Evolutionary conservation across 92 coral and sea anemone genomes (phyloP).

Genomic region (Umimayanthus kanabou): DNA sequence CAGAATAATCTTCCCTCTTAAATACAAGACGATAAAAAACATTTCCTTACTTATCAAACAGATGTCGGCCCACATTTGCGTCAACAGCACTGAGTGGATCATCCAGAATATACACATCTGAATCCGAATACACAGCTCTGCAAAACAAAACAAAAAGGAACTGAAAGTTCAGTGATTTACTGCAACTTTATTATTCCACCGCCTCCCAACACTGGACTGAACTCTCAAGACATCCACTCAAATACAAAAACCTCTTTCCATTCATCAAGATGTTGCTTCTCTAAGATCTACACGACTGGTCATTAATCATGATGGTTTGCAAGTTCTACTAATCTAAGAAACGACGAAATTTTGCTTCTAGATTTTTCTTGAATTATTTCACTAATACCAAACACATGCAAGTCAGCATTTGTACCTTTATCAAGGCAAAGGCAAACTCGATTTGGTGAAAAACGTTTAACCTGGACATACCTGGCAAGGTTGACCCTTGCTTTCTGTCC

Average conservation of each 20-base stretch:
- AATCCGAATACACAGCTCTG: conserved; percentile 69
- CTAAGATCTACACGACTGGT: too few relatives aligned
- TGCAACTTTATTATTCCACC: too few relatives aligned
- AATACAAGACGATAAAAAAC: not conserved
- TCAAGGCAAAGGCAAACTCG: not conserved
- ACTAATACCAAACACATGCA: too few relatives aligned
- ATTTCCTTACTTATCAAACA: conserved; percentile 59
- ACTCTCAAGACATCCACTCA: not conserved
- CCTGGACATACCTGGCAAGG: conserved; percentile 51
- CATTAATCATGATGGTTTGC: too few relatives aligned
- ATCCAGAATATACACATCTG: conserved; percentile 61
- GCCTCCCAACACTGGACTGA: too few relatives aligned
- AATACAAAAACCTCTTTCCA: not conserved
- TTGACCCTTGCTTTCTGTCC: conserved; percentile 63
- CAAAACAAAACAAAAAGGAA: conserved; percentile 7
- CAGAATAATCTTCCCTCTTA: not conserved
- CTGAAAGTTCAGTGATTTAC: not conserved
- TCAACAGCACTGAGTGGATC: conserved; percentile 76
- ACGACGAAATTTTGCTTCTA: too few relatives aligned
- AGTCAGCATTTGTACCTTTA: too few relatives aligned
- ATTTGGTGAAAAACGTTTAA: not conserved
- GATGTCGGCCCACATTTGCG: conserved; percentile 69
- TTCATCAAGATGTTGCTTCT: not conserved
- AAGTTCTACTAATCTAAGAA: too few relatives aligned
- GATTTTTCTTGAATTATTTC: too few relatives aligned